These are phyloP conservation scores for Hedya salicella DNA, from an alignment of 2,888 invertebrate genomes.

Conservation along the genomic window DNA sequence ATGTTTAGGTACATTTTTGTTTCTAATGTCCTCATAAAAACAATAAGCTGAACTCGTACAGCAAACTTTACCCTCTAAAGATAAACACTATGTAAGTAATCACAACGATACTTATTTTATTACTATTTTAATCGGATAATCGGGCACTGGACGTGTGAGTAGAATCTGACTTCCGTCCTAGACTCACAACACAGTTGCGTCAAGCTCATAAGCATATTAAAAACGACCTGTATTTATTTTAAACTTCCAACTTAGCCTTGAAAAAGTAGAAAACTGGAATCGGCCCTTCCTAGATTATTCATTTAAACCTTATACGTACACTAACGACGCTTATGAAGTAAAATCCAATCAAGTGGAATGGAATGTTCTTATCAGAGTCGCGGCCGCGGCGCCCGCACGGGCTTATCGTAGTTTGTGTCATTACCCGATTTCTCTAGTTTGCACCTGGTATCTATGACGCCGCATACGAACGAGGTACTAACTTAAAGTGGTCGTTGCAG, in stretches of 20 bases:
- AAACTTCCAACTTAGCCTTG: background rate
- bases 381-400: background rate
- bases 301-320: conserved; percentile 9
- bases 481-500: background rate
- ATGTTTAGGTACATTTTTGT: too few species aligned
- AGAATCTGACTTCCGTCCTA: too few species aligned
- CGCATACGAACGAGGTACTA: too few species aligned
- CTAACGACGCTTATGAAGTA: conserved; percentile 2
- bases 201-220: background rate
- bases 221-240: background rate
- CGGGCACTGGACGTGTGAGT: too few species aligned
- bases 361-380: conserved; percentile 15
- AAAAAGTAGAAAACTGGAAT: background rate
- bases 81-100: too few species aligned
- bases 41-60: too few species aligned
- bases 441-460: background rate
- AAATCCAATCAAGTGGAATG: conserved; percentile 14
- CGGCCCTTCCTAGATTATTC: conserved; percentile 8
- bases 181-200: too few species aligned
- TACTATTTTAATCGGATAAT: too few species aligned
- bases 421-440: background rate
- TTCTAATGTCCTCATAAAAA: too few species aligned
- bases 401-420: conserved; percentile 10
- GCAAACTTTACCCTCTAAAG: too few species aligned
- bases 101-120: too few species aligned